Evolutionary conservation across 1,140 invertebrate species (phyloP), one percentile per base, ranked within the genome.

Genomic region (Pseudachorutes palmiensis): DNA sequence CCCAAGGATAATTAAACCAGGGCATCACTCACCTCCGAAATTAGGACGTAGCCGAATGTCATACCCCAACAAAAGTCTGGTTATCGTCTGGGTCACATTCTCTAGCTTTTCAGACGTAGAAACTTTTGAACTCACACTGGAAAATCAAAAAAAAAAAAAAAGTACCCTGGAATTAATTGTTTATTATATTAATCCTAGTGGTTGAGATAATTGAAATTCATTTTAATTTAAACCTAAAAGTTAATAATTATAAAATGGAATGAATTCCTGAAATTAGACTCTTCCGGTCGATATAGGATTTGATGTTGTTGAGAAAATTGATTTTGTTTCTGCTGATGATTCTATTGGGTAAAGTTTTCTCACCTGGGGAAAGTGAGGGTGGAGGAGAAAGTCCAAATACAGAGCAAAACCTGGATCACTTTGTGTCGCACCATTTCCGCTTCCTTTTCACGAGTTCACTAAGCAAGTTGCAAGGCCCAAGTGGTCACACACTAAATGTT

Each of bases 11-110:
- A 48, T 16, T 32, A 51, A 19, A 57, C 9, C 49, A 51, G 45
- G 16, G 32, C 24, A 1, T 22, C 26, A 55, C 81, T 86, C 83
- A 95, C 93, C 93, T 75, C 94, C 94, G 76, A 98, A 98, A 81
- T 95, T 94, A n/a, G 94, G 94, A 71, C 94, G 83, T 48, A 98
- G 82, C 74, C 94, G 83, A 75, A 97, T 96, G 78, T 98, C 94
- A 80, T 98, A 98, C 55, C 91, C 92, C 74, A 92, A 85, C 32
- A 97, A 83, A 64, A 97, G 87, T 72, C 87, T 83, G 26, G 90
- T 86, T 69, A 98, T 91, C 51, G 90, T 94, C 77, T 92, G 88
- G 49, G 91, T 92, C 26, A 92, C 90, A 81, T 92, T 93, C 74
- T 91, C 88, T 72, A 92, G 76, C 64, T 88, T 83, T 22, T 70